Conservation (phyloP, 2,888 invertebrate species). For the Himalopsyche kuldschensis region DNA sequence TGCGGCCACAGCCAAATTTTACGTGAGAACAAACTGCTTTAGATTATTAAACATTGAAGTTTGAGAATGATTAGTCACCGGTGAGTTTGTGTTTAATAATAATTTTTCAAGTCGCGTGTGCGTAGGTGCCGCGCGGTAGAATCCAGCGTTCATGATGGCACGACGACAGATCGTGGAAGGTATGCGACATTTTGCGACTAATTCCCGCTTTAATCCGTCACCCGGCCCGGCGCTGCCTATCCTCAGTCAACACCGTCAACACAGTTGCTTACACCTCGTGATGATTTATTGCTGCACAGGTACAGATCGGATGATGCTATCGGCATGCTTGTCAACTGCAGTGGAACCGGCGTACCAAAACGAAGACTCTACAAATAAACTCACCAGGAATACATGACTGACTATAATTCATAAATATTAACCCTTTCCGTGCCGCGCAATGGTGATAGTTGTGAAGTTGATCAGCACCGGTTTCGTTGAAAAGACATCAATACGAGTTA, state of each 20-base stretch:
- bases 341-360: no score
- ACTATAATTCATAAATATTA: no score
- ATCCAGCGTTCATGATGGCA: background rate
- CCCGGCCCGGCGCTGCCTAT: background rate
- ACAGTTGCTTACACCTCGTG: background rate
- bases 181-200: conserved; percentile 1
- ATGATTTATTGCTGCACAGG: background rate
- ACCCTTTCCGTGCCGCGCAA: no score
- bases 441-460: no score
- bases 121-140: background rate
- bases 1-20: no score
- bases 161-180: background rate
- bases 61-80: background rate
- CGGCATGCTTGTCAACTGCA: background rate
- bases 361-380: no score
- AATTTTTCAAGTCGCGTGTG: background rate
- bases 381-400: no score
- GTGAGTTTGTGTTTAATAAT: background rate
- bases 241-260: background rate
- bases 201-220: background rate
- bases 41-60: background rate
- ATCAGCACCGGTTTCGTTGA: no score
- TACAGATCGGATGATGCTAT: background rate
- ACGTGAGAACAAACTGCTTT: no score
- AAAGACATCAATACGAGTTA: no score